Percentiles rank a stretch among this genome's conserved stretches.
Conservation (phyloP, 2,113 vertebrate genomes). For the Ellobius talpinus region DNA sequence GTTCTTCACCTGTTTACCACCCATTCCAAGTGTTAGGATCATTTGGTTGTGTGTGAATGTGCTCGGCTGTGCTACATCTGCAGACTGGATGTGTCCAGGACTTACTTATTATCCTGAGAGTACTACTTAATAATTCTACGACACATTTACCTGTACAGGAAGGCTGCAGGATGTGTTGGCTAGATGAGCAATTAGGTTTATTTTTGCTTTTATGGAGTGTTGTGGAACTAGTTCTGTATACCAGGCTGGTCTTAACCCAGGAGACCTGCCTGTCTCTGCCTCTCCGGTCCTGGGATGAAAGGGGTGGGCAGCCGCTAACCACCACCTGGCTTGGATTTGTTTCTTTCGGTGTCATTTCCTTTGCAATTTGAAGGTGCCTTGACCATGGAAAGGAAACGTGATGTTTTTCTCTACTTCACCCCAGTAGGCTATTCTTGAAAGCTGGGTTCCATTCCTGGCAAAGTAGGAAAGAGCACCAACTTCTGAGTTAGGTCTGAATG, state of each 20-base stretch:
- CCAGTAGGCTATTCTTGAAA: background rate
- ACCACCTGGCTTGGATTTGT: background rate
- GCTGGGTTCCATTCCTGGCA: background rate
- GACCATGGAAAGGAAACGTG: background rate
- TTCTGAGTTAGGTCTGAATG: conserved; percentile 44
- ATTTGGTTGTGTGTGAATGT: background rate
- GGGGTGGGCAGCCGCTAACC: background rate
- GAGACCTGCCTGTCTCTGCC: background rate
- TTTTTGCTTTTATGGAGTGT: background rate
- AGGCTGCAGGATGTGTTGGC: background rate
- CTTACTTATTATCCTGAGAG: background rate
- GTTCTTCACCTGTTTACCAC: background rate
- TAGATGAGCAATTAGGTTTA: background rate
- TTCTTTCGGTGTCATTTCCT: background rate
- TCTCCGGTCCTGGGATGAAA: background rate
- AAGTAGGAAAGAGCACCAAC: background rate
- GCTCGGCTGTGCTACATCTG: background rate
- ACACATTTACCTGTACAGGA: background rate
- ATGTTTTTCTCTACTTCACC: background rate
- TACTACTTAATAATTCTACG: background rate
- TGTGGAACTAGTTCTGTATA: background rate
- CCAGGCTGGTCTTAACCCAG: background rate
- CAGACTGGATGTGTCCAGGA: background rate
- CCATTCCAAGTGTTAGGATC: conserved; percentile 4
- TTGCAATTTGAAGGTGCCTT: conserved; percentile 28